Percentiles rank a stretch among this genome's conserved stretches.
phyloP scores from a whole-genome alignment of 1,140 invertebrate species.

The Nomia melanderi region DNA sequence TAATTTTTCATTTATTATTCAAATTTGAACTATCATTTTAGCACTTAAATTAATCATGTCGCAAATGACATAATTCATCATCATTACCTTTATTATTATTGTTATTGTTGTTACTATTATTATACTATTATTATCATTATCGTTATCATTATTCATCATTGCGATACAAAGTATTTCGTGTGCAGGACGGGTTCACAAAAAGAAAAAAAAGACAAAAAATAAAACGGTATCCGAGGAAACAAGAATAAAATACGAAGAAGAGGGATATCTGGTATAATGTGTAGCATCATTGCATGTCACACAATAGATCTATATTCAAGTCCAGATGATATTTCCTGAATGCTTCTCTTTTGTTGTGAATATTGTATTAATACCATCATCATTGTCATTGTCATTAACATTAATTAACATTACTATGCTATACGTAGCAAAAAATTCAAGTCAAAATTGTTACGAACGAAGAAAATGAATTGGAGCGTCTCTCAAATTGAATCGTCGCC shows the following conservation, averaged over 20 bases:
- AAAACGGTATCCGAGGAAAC: constrained; percentile 16
- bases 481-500: constrained; percentile 11
- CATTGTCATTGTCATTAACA: constrained; percentile 14
- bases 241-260: not conserved
- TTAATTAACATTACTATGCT: constrained; percentile 18
- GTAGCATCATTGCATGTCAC: not conserved
- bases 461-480: not conserved
- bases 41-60: not conserved
- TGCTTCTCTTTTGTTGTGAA: constrained; percentile 33
- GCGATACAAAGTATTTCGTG: not conserved
- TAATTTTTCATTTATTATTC: constrained; percentile 31
- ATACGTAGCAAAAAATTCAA: constrained; percentile 23
- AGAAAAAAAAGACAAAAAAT: not conserved
- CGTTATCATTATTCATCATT: constrained; percentile 47
- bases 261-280: constrained; percentile 6
- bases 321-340: constrained; percentile 23
- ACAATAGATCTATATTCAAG: constrained; percentile 5
- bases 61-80: not conserved
- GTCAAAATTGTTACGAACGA: constrained; percentile 16
- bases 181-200: not conserved
- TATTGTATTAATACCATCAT: constrained; percentile 31
- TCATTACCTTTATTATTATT: constrained; percentile 32
- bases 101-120: constrained; percentile 34
- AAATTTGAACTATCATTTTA: constrained; percentile 1
- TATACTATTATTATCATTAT: constrained; percentile 50